Percentiles rank a stretch among this genome's conserved stretches.
Evolutionary conservation across 2,888 invertebrate species (phyloP).

Genomic region (Protula sp.): DNA sequence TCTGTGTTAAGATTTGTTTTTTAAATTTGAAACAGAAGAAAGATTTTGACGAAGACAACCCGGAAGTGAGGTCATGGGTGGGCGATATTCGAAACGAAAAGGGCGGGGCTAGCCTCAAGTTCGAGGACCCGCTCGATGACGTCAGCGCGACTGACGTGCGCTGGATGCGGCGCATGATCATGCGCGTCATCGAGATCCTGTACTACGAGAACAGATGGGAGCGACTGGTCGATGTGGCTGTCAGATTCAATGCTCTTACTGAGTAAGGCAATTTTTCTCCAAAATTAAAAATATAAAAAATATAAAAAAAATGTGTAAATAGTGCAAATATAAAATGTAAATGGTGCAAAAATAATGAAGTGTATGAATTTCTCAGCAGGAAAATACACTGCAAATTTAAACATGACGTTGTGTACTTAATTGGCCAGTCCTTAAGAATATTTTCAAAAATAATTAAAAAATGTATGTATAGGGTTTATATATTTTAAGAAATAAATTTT

Average conservation of each 20-base stretch:
- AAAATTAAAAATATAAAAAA: neutral
- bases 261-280: constrained; percentile 31
- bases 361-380: no score
- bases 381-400: no score
- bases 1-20: neutral
- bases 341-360: no score
- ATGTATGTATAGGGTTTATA: no score
- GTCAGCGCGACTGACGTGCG: constrained; percentile 37
- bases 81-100: constrained; percentile 37
- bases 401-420: no score
- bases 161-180: constrained; percentile 39
- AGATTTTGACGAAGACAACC: constrained; percentile 21
- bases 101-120: constrained; percentile 47
- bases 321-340: neutral
- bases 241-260: constrained; percentile 49
- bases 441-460: no score
- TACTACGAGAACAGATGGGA: constrained; percentile 51
- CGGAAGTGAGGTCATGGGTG: constrained; percentile 36
- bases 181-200: constrained; percentile 44
- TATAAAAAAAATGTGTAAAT: neutral
- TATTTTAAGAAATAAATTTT: no score
- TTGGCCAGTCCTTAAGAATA: no score
- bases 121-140: constrained; percentile 48
- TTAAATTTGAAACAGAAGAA: neutral
- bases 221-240: constrained; percentile 48